Evolutionary conservation across 2,113 vertebrate species (phyloP).

Genomic region (Felis chaus): DNA sequence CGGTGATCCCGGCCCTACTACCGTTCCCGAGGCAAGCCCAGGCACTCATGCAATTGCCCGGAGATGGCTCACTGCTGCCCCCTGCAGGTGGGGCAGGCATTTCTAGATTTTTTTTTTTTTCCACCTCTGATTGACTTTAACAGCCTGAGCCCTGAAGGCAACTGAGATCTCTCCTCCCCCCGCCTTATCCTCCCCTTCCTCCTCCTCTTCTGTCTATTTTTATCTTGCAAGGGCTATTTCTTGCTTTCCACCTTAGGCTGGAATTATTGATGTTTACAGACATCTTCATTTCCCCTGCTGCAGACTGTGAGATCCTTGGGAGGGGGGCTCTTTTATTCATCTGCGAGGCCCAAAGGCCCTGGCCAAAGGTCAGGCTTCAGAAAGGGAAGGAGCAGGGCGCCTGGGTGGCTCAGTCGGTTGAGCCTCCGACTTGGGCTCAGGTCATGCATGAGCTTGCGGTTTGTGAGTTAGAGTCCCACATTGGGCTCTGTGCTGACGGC

Average conservation of each 20-base stretch:
- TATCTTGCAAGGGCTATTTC: neutral
- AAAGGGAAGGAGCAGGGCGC: neutral
- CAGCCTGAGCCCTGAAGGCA: neutral
- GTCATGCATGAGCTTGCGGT: too few relatives aligned
- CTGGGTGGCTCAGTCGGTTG: too few relatives aligned
- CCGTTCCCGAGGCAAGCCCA: neutral
- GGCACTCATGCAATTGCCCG: neutral
- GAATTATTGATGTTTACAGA: neutral
- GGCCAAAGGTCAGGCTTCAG: neutral
- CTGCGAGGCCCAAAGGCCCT: neutral
- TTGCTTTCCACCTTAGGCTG: neutral
- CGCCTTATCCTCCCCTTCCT: neutral
- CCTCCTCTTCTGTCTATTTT: too few relatives aligned
- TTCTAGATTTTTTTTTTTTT: neutral
- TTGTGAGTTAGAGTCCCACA: too few relatives aligned
- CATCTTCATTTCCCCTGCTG: neutral
- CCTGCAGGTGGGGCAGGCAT: constrained; percentile 67
- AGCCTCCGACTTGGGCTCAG: too few relatives aligned
- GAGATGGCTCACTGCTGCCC: constrained; percentile 59
- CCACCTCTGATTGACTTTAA: neutral
- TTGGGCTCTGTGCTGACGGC: too few relatives aligned
- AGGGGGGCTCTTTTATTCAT: neutral
- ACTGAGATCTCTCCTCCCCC: too few relatives aligned
- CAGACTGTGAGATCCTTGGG: neutral
- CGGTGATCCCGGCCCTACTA: neutral